Conservation (phyloP, 2,888 invertebrate species). For the Deilephila porcellus region DNA sequence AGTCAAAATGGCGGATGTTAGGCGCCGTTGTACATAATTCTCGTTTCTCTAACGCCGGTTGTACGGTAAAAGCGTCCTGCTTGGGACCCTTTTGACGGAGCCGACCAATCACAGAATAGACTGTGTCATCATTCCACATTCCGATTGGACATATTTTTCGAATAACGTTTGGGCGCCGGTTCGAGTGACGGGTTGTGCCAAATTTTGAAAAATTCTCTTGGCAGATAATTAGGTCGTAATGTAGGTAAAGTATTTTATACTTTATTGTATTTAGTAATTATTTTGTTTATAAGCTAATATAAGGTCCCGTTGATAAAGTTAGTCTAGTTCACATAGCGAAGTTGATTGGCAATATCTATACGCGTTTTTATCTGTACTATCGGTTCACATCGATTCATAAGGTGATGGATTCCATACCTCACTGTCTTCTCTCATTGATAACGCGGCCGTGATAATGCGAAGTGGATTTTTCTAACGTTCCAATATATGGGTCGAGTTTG, state of each 20-base stretch:
- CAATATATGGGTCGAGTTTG: slow-evolving; percentile 30
- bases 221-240: background rate
- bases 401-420: slow-evolving; percentile 35
- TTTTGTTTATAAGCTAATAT: background rate
- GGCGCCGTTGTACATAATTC: slow-evolving; percentile 39
- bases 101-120: slow-evolving; percentile 47
- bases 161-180: background rate
- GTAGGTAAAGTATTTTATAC: background rate
- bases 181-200: background rate
- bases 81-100: slow-evolving; percentile 49
- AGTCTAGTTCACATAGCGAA: slow-evolving; percentile 9
- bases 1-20: slow-evolving; percentile 60
- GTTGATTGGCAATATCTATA: background rate
- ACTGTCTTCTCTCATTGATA: slow-evolving; percentile 46
- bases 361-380: slow-evolving; percentile 36
- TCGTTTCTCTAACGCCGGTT: slow-evolving; percentile 34
- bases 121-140: slow-evolving; percentile 39
- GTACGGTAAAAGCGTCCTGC: slow-evolving; percentile 46
- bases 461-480: slow-evolving; percentile 39
- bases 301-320: slow-evolving; percentile 13
- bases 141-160: slow-evolving; percentile 35
- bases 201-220: background rate
- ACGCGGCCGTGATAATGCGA: slow-evolving; percentile 42
- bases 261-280: background rate
- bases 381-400: slow-evolving; percentile 41